A percentile compares a stretch with the other conserved stretches of the same genome.
Evolutionary conservation across 1,140 invertebrate species (phyloP).

Genomic region (Drosophila lowei): DNA sequence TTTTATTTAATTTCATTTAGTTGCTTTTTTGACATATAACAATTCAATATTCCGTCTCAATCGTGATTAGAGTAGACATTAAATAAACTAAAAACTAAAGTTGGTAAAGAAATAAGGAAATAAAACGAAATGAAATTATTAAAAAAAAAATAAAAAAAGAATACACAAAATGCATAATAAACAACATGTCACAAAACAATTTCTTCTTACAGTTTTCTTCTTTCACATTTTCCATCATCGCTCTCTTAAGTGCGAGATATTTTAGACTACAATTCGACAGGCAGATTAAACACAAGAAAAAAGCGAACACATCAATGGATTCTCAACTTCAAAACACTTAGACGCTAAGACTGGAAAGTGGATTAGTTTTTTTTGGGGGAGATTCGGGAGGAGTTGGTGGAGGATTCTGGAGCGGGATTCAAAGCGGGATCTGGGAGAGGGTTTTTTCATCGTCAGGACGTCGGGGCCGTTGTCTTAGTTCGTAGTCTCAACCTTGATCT

Average conservation of each 20-base stretch:
- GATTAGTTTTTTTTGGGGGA: constrained; percentile 37
- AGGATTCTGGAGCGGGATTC: constrained; percentile 28
- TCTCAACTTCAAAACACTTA: constrained; percentile 46
- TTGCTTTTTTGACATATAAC: constrained; percentile 79
- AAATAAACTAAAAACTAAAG: constrained; percentile 76
- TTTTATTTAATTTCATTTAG: constrained; percentile 78
- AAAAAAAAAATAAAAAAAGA: constrained; percentile 54
- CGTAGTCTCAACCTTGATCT: constrained; percentile 33
- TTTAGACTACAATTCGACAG: constrained; percentile 48
- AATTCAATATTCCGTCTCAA: constrained; percentile 79
- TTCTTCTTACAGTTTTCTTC: constrained; percentile 37
- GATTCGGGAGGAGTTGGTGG: constrained; percentile 26
- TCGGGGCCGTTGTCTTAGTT: constrained; percentile 39
- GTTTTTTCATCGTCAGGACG: constrained; percentile 15
- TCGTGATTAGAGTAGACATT: constrained; percentile 74
- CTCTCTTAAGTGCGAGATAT: constrained; percentile 20
- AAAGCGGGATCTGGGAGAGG: constrained; percentile 40
- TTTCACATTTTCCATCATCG: background rate
- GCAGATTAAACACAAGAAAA: constrained; percentile 42
- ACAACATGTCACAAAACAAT: constrained; percentile 78
- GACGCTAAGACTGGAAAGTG: constrained; percentile 26
- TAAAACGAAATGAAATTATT: constrained; percentile 72
- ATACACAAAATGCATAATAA: constrained; percentile 80
- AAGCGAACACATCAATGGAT: constrained; percentile 63
- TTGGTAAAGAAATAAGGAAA: constrained; percentile 57